Evolutionary conservation across 1,140 invertebrate species (phyloP), one percentile per base, ranked within the genome.

Genomic region (Drosophila sechellia): DNA sequence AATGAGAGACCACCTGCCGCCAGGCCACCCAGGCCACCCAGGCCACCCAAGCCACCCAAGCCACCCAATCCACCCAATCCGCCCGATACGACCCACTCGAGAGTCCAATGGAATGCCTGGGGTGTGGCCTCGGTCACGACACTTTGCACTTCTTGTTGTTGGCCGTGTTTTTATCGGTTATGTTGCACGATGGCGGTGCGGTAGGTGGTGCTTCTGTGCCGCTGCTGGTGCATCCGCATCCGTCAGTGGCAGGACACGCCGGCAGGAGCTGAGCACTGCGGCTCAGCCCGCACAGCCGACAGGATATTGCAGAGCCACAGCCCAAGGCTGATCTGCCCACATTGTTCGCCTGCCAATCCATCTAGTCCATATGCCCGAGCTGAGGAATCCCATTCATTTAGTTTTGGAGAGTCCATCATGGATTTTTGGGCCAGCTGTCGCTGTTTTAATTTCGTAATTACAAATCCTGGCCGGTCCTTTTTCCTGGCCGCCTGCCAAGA

Each of bases 401-500:
- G 61, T 83, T 87, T 87, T 55, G 60, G 78, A 78, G 74, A 87
- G 83, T 85, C 83, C 81, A 86, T 86, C 83, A 87, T 86, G 50
- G 49, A 68, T 76, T 77, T 71, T 69, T 77, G 74, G 64, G 55
- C 74, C 83, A 76, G 65, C 81, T 83, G 81, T 52, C 49, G 76
- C 70, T 87, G 65, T 83, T 86, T 86, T 86, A 86, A 86, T 86
- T 86, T 72, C 81, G 83, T 86, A 86, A 86, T 86, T 86, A 86
- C 81, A 83, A 86, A 87, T 77, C 74, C 54, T 68, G 70, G 73
- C 22, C 1, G 5, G 43, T 77, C 37, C 13, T 11, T 50, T 48
- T 50, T 70, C 45, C 49, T 86, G 83, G 83, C 65, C 58, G 11
- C 5, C 22, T 79, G 81, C 81, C 81, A 87, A 59, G 20, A 45